Evolutionary conservation across 2,113 vertebrate species (phyloP).

Genomic region (Carassius carassius): DNA sequence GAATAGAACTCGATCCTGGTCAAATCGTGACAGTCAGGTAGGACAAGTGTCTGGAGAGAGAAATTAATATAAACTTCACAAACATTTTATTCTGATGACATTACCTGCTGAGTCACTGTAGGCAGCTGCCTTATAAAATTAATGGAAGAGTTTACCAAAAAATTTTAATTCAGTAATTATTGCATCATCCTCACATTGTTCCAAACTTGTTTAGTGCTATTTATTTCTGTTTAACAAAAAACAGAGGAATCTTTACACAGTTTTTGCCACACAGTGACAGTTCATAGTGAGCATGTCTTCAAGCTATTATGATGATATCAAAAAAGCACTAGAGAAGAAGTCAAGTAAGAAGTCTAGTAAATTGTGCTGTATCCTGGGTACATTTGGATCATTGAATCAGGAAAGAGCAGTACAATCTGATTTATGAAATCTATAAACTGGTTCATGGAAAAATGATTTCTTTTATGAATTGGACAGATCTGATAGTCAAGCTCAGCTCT

Average conservation of each 20-base stretch:
- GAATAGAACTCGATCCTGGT: slow-evolving; percentile 87
- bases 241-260: background rate
- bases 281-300: background rate
- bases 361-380: too few relatives aligned
- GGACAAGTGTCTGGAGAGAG: background rate
- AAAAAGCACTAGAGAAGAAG: background rate
- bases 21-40: slow-evolving; percentile 98
- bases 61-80: background rate
- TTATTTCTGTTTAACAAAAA: background rate
- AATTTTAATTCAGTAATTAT: background rate
- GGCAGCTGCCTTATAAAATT: background rate
- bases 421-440: background rate
- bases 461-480: background rate
- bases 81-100: background rate
- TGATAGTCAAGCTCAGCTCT: background rate
- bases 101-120: background rate
- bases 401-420: background rate
- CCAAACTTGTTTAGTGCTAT: background rate
- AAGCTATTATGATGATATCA: background rate
- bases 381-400: background rate
- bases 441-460: background rate
- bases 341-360: background rate
- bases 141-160: background rate
- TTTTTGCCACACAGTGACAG: background rate
- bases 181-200: background rate